A percentile compares a stretch with the other conserved stretches of the same genome.
Conservation (phyloP, 2,113 vertebrate species). For the Vanacampus margaritifer region DNA sequence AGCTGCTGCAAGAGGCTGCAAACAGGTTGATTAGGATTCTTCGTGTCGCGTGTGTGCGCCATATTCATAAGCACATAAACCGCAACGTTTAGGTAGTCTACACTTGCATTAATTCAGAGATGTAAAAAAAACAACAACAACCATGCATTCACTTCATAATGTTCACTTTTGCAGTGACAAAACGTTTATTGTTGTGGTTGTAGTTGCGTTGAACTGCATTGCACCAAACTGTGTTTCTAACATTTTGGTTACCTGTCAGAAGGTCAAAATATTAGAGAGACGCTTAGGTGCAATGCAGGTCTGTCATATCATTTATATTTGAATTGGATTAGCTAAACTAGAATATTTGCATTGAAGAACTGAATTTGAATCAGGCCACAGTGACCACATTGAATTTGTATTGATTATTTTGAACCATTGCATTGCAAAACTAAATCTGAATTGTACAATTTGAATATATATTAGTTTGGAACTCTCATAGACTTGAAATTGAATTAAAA, state of each 20-base stretch:
- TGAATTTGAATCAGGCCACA: too few species aligned
- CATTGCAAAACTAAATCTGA: too few species aligned
- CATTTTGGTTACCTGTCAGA: neutral
- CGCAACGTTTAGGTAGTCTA: neutral
- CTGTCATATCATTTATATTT: too few species aligned
- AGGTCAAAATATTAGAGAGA: too few species aligned
- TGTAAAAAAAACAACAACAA: neutral
- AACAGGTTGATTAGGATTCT: constrained; percentile 70
- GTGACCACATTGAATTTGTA: too few species aligned
- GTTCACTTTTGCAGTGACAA: neutral
- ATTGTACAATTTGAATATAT: too few species aligned
- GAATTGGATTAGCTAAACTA: too few species aligned
- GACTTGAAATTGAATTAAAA: too few species aligned
- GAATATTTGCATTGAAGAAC: too few species aligned
- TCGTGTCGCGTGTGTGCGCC: constrained; percentile 16
- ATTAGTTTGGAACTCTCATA: too few species aligned
- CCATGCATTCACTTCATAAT: neutral
- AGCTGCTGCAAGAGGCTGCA: constrained; percentile 45
- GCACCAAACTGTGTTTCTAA: neutral
- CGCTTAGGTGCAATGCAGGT: too few species aligned
- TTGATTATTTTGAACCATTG: too few species aligned
- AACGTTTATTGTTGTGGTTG: neutral
- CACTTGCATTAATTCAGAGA: neutral
- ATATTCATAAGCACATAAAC: neutral
- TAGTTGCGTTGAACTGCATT: neutral